Conservation (phyloP, 2,113 vertebrate species). For the Taurulus bubalis region DNA sequence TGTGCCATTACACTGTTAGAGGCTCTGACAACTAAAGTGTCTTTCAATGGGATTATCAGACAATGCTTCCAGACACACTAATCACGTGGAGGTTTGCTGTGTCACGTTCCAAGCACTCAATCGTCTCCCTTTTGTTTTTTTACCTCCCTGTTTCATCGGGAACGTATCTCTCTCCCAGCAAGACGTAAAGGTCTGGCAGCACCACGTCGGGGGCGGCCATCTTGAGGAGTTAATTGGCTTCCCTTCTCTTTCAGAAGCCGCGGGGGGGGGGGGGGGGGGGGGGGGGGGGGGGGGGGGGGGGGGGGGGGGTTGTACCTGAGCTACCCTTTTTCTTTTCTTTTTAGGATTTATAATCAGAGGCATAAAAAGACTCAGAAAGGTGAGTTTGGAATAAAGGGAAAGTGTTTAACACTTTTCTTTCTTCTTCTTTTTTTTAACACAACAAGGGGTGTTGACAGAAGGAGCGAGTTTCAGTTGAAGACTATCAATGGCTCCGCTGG, state of each 20-base stretch:
- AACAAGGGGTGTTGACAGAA: slow-evolving; percentile 55
- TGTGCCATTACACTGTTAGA: slow-evolving; percentile 52
- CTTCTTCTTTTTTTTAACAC: slow-evolving; percentile 21
- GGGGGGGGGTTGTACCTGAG: slow-evolving; percentile 21
- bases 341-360: slow-evolving; percentile 47
- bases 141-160: slow-evolving; percentile 41
- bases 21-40: slow-evolving; percentile 72
- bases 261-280: slow-evolving; percentile 12
- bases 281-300: neutral
- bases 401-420: slow-evolving; percentile 59
- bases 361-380: slow-evolving; percentile 49
- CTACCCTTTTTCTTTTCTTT: neutral
- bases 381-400: slow-evolving; percentile 63
- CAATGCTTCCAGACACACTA: slow-evolving; percentile 59
- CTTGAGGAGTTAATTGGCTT: slow-evolving; percentile 79
- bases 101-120: slow-evolving; percentile 69
- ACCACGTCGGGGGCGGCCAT: slow-evolving; percentile 54
- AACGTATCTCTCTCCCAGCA: slow-evolving; percentile 51
- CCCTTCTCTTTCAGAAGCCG: slow-evolving; percentile 57
- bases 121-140: slow-evolving; percentile 48
- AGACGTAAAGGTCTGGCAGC: slow-evolving; percentile 57
- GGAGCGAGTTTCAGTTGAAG: slow-evolving; percentile 55
- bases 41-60: slow-evolving; percentile 79
- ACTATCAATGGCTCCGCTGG: slow-evolving; percentile 43
- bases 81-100: slow-evolving; percentile 61